Evolutionary conservation across 2,888 invertebrate genomes (phyloP).

Genomic region (Hypomecis punctinalis): DNA sequence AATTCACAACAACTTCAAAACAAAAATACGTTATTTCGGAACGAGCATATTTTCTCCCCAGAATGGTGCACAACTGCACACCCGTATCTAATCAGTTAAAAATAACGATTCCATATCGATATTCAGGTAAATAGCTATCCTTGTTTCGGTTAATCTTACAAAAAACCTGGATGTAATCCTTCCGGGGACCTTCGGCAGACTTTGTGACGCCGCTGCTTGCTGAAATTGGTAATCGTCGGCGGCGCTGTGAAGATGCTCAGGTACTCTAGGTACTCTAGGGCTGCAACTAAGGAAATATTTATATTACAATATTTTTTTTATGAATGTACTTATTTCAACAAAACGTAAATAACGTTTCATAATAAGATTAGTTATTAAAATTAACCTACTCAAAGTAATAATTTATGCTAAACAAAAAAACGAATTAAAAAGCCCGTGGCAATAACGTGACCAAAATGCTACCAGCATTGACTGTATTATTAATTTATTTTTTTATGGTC

Average conservation of each 20-base stretch:
- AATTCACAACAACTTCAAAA: too few species aligned
- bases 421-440: too few species aligned
- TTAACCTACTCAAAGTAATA: too few species aligned
- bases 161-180: constrained; percentile 76
- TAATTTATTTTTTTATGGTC: too few species aligned
- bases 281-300: constrained; percentile 45
- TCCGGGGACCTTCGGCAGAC: constrained; percentile 80
- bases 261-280: constrained; percentile 71
- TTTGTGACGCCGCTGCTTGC: constrained; percentile 74
- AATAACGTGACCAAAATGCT: too few species aligned
- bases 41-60: too few species aligned
- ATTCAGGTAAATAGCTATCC: constrained; percentile 63
- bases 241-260: constrained; percentile 59
- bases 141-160: constrained; percentile 69
- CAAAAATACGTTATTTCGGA: too few species aligned
- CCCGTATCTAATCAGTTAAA: neutral
- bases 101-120: constrained; percentile 21
- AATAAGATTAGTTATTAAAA: too few species aligned
- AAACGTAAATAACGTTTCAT: too few species aligned
- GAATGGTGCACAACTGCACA: too few species aligned
- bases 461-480: too few species aligned
- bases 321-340: neutral
- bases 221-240: constrained; percentile 73
- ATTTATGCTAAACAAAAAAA: too few species aligned
- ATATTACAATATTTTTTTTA: neutral